Conservation (phyloP, 2,113 vertebrate genomes). For the Empidonax alnorum region DNA sequence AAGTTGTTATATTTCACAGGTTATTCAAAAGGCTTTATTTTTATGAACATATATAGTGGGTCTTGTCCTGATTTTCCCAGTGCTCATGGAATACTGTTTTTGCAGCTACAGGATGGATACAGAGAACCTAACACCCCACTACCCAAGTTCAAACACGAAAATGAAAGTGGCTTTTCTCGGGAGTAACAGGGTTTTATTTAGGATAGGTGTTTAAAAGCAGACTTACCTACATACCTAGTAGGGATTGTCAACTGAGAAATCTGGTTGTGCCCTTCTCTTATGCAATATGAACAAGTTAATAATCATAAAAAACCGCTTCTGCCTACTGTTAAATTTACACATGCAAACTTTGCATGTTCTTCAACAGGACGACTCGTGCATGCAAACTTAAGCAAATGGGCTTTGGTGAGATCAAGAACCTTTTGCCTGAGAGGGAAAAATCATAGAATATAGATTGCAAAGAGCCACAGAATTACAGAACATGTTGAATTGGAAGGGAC, state of each 20-base stretch:
- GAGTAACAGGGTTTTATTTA: neutral
- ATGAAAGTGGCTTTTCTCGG: neutral
- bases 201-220: neutral
- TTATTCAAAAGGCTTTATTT: neutral
- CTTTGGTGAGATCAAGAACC: too few species aligned
- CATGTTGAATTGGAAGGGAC: neutral
- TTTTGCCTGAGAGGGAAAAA: neutral
- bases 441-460: neutral
- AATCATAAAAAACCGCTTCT: neutral
- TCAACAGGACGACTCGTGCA: accelerated
- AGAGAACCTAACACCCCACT: neutral
- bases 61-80: neutral
- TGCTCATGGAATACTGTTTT: neutral
- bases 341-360: neutral
- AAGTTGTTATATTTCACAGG: neutral
- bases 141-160: neutral
- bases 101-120: neutral
- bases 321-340: neutral
- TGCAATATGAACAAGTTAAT: neutral
- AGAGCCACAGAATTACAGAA: neutral
- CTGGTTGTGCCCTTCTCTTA: neutral
- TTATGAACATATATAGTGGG: accelerated
- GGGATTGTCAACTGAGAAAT: neutral
- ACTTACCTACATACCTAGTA: neutral
- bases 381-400: neutral